phyloP scores from a whole-genome alignment of 2,113 vertebrate genomes.

The Patagioenas fasciata region DNA sequence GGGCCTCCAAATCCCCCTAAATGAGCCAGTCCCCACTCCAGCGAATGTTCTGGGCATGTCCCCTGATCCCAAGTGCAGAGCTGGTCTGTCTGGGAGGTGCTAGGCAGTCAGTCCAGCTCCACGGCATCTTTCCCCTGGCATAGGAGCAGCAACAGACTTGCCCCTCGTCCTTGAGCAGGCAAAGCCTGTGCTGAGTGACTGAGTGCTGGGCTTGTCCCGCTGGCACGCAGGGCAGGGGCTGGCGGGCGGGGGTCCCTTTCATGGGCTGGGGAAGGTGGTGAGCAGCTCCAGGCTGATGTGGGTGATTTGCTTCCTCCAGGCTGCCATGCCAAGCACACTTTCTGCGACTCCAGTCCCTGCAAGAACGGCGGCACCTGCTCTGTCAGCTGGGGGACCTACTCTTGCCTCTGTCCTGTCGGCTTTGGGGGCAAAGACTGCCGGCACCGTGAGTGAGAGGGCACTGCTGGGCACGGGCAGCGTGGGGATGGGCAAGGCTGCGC shows the following conservation, averaged over 20 bases:
- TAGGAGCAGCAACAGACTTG: neutral
- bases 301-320: conserved; percentile 71
- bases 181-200: neutral
- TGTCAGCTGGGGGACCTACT: conserved; percentile 93
- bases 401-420: conserved; percentile 92
- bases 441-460: conserved; percentile 79
- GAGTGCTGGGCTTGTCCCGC: neutral
- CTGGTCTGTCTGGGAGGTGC: neutral
- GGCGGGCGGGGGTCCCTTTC: neutral
- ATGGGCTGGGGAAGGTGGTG: neutral
- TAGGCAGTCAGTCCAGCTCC: neutral
- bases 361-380: conserved; percentile 91
- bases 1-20: neutral
- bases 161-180: neutral
- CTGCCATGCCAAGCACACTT: conserved; percentile 90
- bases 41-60: neutral
- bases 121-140: neutral
- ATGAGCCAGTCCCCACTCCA: neutral
- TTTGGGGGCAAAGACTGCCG: conserved; percentile 96
- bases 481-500: neutral
- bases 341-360: conserved; percentile 92
- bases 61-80: neutral
- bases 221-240: neutral
- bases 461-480: neutral
- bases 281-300: neutral